phyloP scores from a whole-genome alignment of 2,797 vertebrate species.

The Dallia pectoralis region DNA sequence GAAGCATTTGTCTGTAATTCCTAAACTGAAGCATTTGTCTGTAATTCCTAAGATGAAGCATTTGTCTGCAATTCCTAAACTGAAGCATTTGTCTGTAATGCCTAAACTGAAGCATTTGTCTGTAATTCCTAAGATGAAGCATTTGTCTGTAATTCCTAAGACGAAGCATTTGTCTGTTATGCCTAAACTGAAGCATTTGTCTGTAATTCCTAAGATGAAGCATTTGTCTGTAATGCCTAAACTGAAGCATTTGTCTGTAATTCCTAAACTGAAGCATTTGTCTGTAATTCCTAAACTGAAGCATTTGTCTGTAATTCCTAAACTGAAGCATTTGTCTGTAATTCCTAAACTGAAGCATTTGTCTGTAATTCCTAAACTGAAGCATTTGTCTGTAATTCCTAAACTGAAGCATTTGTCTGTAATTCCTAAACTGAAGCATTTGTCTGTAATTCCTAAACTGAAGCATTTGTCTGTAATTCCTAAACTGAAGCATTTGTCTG shows the following conservation, averaged over 20 bases:
- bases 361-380: constrained; percentile 39
- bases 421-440: too few relatives aligned
- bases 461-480: constrained; percentile 25
- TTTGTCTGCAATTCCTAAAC: constrained; percentile 32
- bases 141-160: constrained; percentile 30
- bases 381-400: too few relatives aligned
- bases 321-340: too few relatives aligned
- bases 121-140: constrained; percentile 24
- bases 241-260: constrained; percentile 23
- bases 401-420: constrained; percentile 14
- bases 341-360: background rate
- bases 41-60: background rate
- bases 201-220: too few relatives aligned
- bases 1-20: constrained; percentile 23
- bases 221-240: background rate
- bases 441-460: background rate
- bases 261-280: too few relatives aligned
- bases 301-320: constrained; percentile 27
- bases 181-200: background rate
- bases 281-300: background rate
- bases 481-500: too few relatives aligned
- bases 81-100: too few relatives aligned
- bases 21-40: too few relatives aligned
- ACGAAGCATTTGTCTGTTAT: too few relatives aligned
- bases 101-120: background rate